Base-by-base conservation (phyloP, 2,888 invertebrate genomes). In the Epinotia brunnichana region DNA sequence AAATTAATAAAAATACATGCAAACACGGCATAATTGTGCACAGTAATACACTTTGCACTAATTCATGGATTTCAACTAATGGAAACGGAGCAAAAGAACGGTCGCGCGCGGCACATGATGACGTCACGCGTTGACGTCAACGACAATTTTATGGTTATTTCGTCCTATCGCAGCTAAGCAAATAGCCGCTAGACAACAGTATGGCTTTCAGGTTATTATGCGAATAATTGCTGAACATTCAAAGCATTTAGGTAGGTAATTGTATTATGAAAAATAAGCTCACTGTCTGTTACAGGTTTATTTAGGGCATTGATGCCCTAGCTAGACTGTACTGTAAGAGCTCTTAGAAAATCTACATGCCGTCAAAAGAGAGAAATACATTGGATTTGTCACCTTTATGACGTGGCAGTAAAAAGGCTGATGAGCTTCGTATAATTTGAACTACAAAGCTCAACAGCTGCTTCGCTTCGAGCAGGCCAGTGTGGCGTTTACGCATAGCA, bases 111-210 rank as follows among this genome's bases (percentile, higher is more conserved):
- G 53, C 48, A 41, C 53, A 53, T 41, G 19, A 54, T 72, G 72
- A 72, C 67, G 72, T 72, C 72, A 72, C 67, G 56, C 51, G 63
- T 63, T 68, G 73, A 73, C 73, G 73, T 73, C 73, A 73, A 29
- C 51, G 56, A 24, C 57, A 73, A 63, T 73, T n/a, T n/a, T 69
- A 73, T 73, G 73, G 69, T 21, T 41, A 73, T 69, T 73, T 69
- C 68, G 41, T 69, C 69, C 73, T 73, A 73, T 73, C 29, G 39
- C 73, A 73, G 73, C 73, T 73, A 73, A 69, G 73, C 54, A 73
- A 73, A 73, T 73, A 73, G 21, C 19, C 44, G 60, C 68, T 63
- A 69, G 73, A 53, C 41, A 57, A 68, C 41, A 21, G 54, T 9
- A 9, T 66, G 21, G n/a, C 11, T 39, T 66, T 56, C 66, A 15